A percentile compares a stretch with the other conserved stretches of the same genome.
These are phyloP conservation scores for Druon quercuslanigerum DNA, from an alignment of 1,140 invertebrate genomes.

Conservation along the genomic window DNA sequence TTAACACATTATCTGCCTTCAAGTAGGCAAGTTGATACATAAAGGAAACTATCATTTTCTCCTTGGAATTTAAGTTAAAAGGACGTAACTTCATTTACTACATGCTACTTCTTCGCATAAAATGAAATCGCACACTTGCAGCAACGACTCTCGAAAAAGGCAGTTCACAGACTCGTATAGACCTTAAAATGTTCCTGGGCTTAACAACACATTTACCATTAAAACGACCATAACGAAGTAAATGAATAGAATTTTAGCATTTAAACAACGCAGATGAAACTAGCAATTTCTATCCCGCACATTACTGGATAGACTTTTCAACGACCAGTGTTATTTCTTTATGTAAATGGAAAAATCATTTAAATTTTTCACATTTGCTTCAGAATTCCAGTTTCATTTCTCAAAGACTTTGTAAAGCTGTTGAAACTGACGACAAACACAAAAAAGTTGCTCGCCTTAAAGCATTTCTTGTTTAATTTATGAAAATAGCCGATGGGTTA, in stretches of 20 bases:
- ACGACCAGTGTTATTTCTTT: no score
- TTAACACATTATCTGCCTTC: no score
- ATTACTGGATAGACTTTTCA: not conserved
- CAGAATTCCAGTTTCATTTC: not conserved
- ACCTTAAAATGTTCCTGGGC: conserved; percentile 4
- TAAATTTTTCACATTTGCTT: no score
- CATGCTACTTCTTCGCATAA: not conserved
- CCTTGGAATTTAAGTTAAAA: conserved; percentile 5
- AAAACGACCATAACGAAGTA: not conserved
- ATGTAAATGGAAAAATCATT: no score
- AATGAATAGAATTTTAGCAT: not conserved
- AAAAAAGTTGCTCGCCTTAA: no score
- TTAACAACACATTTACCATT: conserved; percentile 16
- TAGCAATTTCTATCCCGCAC: not conserved
- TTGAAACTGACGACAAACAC: no score
- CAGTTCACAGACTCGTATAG: not conserved
- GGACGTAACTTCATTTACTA: not conserved
- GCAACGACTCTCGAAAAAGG: conserved; percentile 2
- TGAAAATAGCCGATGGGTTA: no score
- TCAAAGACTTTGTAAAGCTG: not conserved
- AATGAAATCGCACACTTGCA: not conserved
- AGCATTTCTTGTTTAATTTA: no score
- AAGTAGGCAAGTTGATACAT: not conserved
- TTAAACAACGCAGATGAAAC: conserved; percentile 1
- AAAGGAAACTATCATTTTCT: not conserved